phyloP scores from a whole-genome alignment of 2,113 vertebrate species.

The Colius striatus region DNA sequence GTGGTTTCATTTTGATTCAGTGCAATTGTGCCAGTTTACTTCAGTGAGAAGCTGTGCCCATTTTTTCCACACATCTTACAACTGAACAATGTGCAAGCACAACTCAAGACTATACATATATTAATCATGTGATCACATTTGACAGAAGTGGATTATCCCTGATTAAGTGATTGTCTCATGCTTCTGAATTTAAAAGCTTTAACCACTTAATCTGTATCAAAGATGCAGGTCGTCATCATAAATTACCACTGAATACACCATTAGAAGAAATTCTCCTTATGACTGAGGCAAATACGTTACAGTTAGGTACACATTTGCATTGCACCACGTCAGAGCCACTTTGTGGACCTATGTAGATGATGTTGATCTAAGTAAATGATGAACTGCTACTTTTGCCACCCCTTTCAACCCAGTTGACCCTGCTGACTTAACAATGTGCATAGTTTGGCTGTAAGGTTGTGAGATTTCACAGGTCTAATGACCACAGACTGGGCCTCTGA shows the following conservation, averaged over 20 bases:
- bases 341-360: not conserved
- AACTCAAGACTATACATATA: not conserved
- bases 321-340: not conserved
- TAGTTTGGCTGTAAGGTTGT: not conserved
- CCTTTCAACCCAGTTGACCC: not conserved
- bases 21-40: not conserved
- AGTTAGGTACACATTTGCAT: not conserved
- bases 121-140: not conserved
- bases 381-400: not conserved
- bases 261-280: not conserved
- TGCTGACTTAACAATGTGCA: not conserved
- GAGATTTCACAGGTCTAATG: not conserved
- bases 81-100: not conserved
- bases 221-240: not conserved
- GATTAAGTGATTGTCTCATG: not conserved
- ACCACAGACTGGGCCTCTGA: not conserved
- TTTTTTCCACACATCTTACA: not conserved
- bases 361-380: not conserved
- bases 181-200: not conserved
- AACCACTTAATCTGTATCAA: not conserved
- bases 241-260: not conserved
- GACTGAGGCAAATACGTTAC: not conserved
- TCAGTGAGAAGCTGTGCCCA: not conserved
- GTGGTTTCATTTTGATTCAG: not conserved
- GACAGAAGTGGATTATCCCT: not conserved